Base-by-base conservation (phyloP, 2,797 vertebrate genomes). In the Erithacus rubecula region DNA sequence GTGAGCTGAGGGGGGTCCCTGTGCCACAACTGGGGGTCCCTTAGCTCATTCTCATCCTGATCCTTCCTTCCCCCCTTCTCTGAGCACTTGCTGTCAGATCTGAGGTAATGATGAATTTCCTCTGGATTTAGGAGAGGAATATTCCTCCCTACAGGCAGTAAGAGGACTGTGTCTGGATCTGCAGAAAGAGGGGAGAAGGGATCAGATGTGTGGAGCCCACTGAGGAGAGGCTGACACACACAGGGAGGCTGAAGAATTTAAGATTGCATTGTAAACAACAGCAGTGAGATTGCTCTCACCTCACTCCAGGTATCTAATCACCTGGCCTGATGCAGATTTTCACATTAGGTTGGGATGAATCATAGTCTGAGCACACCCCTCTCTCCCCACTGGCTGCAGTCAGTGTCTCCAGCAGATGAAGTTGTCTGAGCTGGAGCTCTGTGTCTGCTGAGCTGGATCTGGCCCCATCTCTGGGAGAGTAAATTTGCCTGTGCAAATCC, bases 401-500 rank as follows among this genome's bases (percentile, higher is more conserved):
- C 58, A 41, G 69, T 55, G 76, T 36, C 64, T 91, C 3, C 51
- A 27, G 69, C 69, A 83, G 83, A 96, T 93, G 87, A 96, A 94
- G 91, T 58, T 90, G 74, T 93, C 83, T 83, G 69, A 77, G 44
- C 55, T 60, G 71, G 13, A 89, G 64, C 41, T 93, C 58, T 67
- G 46, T 52, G 87, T 37, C 93, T 87, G 69, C 24, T 78, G 80
- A 91, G 83, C 79, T 91, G 91, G 15, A 83, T 88, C 85, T 91
- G 87, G 85, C 80, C 69, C 69, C 68, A 4, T n/a, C 44, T n/a
- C 79, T 89, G 65, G 16, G 78, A 53, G 13, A 47, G 34, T 29
- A 88, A 76, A 93, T 92, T 81, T 86, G 65, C 12, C 62, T n/a
- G 26, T 36, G 63, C 53, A 93, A 87, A 89, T 94, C 90, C 93